Conservation (phyloP, 2,888 invertebrate genomes). For the Zygogramma bicolorata region DNA sequence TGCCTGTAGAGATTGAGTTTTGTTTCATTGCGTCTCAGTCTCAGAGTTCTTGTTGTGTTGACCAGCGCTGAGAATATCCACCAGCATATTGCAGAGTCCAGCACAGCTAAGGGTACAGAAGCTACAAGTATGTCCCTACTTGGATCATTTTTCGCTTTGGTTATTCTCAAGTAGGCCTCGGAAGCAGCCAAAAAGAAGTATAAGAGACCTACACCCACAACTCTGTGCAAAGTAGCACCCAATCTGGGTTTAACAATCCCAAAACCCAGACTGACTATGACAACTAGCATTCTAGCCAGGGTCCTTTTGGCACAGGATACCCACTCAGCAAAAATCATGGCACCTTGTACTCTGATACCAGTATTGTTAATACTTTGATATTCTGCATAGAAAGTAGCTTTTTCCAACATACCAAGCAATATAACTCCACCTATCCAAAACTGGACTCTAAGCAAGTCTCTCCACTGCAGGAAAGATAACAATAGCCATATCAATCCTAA, state of each 20-base stretch:
- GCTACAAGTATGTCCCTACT: conserved; percentile 79
- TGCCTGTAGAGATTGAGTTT: conserved; percentile 91
- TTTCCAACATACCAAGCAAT: conserved; percentile 86
- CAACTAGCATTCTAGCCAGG: conserved; percentile 91
- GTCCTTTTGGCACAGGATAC: conserved; percentile 93
- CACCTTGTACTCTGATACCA: conserved; percentile 75
- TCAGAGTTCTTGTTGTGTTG: conserved; percentile 89
- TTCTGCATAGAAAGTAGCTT: conserved; percentile 91
- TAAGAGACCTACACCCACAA: conserved; percentile 84
- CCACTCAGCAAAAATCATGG: conserved; percentile 89
- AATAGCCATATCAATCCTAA: conserved; percentile 86
- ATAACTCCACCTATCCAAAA: conserved; percentile 97
- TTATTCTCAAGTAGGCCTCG: conserved; percentile 86
- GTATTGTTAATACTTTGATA: conserved; percentile 82
- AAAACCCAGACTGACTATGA: conserved; percentile 94
- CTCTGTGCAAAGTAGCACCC: conserved; percentile 89
- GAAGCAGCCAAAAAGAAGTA: conserved; percentile 89
- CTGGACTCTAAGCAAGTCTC: conserved; percentile 90
- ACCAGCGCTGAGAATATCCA: conserved; percentile 92
- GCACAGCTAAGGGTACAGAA: conserved; percentile 86
- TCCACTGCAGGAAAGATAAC: conserved; percentile 88
- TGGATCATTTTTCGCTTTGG: conserved; percentile 72
- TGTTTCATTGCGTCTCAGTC: conserved; percentile 89
- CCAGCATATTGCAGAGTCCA: conserved; percentile 92
- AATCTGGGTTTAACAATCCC: conserved; percentile 95